Conservation (phyloP, 2,888 invertebrate genomes). For the Micoletzkya japonica region DNA sequence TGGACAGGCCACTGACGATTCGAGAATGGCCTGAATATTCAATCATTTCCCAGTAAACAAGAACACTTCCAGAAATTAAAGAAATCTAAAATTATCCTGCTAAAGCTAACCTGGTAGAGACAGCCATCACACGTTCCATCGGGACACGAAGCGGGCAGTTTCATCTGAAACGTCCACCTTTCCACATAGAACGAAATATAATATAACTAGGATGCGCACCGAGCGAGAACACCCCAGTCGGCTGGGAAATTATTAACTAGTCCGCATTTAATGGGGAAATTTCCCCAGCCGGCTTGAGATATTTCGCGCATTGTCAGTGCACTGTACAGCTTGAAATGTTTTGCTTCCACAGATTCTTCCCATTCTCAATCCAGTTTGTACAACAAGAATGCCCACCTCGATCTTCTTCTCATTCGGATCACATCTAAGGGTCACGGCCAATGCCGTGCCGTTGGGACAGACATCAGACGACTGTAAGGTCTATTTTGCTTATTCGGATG, state of each 20-base stretch:
- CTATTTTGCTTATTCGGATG: neutral
- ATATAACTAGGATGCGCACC: too few relatives aligned
- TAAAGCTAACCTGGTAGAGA: conserved; percentile 64
- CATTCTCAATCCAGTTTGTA: neutral
- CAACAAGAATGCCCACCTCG: conserved; percentile 20
- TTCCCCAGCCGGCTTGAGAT: too few relatives aligned
- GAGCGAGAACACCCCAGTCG: too few relatives aligned
- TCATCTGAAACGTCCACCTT: conserved; percentile 40
- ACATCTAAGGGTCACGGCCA: conserved; percentile 70
- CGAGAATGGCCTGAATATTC: conserved; percentile 49
- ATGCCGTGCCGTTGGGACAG: conserved; percentile 69
- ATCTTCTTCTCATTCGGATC: conserved; percentile 60
- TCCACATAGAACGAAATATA: too few relatives aligned
- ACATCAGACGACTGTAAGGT: conserved; percentile 31
- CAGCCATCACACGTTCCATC: conserved; percentile 73
- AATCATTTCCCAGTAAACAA: neutral
- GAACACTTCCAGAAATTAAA: neutral
- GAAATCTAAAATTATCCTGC: neutral
- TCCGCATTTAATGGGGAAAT: too few relatives aligned
- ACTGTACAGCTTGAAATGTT: too few relatives aligned
- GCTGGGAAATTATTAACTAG: too few relatives aligned
- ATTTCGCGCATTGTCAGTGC: too few relatives aligned
- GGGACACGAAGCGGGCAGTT: conserved; percentile 58
- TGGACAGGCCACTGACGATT: conserved; percentile 69
- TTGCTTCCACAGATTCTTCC: neutral